A percentile compares a stretch with the other conserved stretches of the same genome.
These are phyloP conservation scores for Rosalia funebris DNA, from an alignment of 2,888 invertebrate genomes.

Conservation along the genomic window DNA sequence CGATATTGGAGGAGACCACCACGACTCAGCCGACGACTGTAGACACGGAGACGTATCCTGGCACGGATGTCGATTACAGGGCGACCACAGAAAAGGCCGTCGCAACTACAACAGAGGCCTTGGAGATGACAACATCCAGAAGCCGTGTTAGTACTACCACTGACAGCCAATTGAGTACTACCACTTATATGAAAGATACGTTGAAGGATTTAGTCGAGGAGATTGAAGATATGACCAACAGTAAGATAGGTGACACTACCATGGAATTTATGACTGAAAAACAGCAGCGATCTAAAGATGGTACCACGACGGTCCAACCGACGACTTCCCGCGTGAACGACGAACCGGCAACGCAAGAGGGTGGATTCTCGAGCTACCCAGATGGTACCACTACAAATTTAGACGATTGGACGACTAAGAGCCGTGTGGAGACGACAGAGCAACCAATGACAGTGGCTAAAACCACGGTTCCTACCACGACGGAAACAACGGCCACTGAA, in stretches of 20 bases:
- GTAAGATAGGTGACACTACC: neutral
- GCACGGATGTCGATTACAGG: too few relatives aligned
- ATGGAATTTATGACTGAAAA: neutral
- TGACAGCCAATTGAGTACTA: neutral
- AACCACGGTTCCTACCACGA: neutral
- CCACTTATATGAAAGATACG: neutral
- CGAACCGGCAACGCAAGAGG: neutral
- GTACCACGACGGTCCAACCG: neutral
- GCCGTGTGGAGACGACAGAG: neutral
- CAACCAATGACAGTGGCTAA: neutral
- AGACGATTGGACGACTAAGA: neutral
- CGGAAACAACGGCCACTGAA: neutral
- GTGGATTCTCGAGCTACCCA: neutral
- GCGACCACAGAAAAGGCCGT: too few relatives aligned
- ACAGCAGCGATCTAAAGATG: neutral
- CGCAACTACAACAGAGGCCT: neutral
- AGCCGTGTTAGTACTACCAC: slow-evolving; percentile 15
- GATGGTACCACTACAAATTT: neutral
- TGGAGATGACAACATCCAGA: neutral
- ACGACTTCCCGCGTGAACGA: neutral
- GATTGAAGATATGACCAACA: slow-evolving; percentile 8
- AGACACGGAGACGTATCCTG: neutral
- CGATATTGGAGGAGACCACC: neutral
- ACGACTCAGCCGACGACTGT: neutral
- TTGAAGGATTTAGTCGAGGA: slow-evolving; percentile 9